Base-by-base conservation (phyloP, 2,888 invertebrate genomes). In the Hetaerina titia region DNA sequence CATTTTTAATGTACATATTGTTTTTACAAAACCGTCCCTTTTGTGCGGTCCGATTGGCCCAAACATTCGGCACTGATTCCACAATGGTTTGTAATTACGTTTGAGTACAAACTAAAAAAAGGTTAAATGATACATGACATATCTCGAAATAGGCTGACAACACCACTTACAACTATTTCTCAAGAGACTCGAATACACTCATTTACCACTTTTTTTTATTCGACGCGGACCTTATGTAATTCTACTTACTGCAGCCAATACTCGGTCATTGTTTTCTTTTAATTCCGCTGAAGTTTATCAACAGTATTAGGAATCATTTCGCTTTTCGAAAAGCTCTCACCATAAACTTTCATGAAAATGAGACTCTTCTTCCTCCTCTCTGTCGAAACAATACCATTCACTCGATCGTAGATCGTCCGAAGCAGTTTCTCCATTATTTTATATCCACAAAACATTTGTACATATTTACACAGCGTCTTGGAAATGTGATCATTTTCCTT, bases 1-100 rank as follows among this genome's bases (percentile, higher is more conserved):
- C 69, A 63, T 90, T 69, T 92, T 92, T 92, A 92, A 92, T 92
- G 57, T 92, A 92, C 92, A 92, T 69, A 69, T n/a, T 57, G 4
- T 92, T 92, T 92, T 69, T 92, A 92, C 92, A 92, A 69, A n/a
- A 69, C 92, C 69, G 56, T 56, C 45, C 13, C 25, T 69, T 63
- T n/a, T 31, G 56, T 45, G 11, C 56, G 69, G 56, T 69, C 69
- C 19, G n/a, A 92, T 56, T 22, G 45, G 57, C 64, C 63, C 69
- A 92, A 56, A n/a, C 45, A 64, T 64, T 64, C 45, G 19, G 64
- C 19, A 69, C 22, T 74, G 63, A 63, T 56, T 57, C 56, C 58
- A 89, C 56, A n/a, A 89, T 25, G 69, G 69, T 13, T 69, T 74
- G 57, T 11, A 31, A 81, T 81, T 31, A 69, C 64, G 11, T 74